Evolutionary conservation across 2,113 vertebrate species (phyloP).

Genomic region (Chauna torquata): DNA sequence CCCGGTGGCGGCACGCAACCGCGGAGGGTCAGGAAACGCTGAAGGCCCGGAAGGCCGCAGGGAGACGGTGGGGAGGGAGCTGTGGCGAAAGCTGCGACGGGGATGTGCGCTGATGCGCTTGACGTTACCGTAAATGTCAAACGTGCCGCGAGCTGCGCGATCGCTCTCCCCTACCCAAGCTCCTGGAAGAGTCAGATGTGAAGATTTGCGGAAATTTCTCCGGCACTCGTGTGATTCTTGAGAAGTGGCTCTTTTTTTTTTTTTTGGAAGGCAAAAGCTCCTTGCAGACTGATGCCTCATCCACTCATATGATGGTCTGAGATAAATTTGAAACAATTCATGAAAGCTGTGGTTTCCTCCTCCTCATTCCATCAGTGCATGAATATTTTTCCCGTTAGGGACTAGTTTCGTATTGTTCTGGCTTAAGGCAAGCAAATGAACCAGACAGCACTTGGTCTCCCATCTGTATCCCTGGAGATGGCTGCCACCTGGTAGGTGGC

Average conservation of each 20-base stretch:
- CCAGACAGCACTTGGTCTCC: neutral
- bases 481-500: neutral
- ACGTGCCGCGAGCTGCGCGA: fast-evolving
- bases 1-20: fast-evolving
- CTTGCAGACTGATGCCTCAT: neutral
- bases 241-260: neutral
- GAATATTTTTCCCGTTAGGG: neutral
- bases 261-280: neutral
- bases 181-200: neutral
- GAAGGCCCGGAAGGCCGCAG: neutral
- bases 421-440: neutral
- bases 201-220: neutral
- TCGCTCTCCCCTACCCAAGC: fast-evolving
- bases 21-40: fast-evolving
- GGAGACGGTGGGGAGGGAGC: neutral
- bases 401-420: neutral
- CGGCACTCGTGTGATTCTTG: neutral
- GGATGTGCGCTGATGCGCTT: fast-evolving
- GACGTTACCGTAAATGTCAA: neutral
- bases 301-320: neutral
- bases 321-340: neutral
- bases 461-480: neutral
- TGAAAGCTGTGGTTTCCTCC: neutral
- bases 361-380: fast-evolving
- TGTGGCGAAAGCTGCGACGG: neutral